Conservation (phyloP, 30 jellyfish, hydroid and myxozoan genomes). For the Hydractinia symbiolongicarpus region DNA sequence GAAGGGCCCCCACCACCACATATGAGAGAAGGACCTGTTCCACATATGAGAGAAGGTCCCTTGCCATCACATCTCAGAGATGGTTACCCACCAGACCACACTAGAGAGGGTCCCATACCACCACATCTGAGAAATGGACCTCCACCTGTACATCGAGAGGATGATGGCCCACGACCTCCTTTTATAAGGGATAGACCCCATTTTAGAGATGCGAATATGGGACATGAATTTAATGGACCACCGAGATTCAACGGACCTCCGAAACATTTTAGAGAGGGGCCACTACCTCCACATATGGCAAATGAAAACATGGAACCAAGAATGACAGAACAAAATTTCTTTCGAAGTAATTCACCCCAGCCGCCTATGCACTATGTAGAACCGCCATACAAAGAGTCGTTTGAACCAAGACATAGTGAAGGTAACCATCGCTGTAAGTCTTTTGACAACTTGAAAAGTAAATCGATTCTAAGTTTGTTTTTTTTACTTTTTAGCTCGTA, state of each 20-base stretch:
- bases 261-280: too few species aligned
- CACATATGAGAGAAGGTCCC: constrained; percentile 9
- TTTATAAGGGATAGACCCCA: neutral
- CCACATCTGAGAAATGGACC: constrained; percentile 18
- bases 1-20: constrained; percentile 20
- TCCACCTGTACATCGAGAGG: constrained; percentile 8
- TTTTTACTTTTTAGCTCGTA: neutral
- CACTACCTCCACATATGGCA: too few species aligned
- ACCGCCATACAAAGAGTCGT: neutral
- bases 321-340: too few species aligned
- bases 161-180: constrained; percentile 12
- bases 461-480: neutral
- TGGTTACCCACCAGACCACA: constrained; percentile 18
- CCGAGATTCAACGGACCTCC: too few species aligned
- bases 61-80: constrained; percentile 9
- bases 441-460: neutral
- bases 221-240: neutral
- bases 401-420: neutral
- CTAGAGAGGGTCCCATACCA: constrained; percentile 20
- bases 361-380: too few species aligned
- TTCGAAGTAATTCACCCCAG: too few species aligned
- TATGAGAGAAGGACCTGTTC: constrained; percentile 5
- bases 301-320: too few species aligned
- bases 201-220: neutral
- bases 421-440: neutral